Evolutionary conservation across 2,797 vertebrate species (phyloP).

Genomic region (Malacoraja senta): DNA sequence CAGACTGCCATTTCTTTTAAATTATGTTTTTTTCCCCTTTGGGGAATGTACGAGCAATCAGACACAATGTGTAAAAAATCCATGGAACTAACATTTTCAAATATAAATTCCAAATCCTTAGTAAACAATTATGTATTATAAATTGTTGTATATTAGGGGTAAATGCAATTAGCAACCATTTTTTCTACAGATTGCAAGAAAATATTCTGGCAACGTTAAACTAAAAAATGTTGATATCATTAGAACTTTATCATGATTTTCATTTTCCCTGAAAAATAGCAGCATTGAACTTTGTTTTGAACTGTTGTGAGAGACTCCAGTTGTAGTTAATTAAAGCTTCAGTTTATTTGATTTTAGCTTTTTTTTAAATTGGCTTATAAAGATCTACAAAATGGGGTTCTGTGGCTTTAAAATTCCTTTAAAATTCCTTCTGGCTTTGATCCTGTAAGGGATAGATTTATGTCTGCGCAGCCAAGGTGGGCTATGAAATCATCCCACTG

Average conservation of each 20-base stretch:
- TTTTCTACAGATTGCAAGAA: neutral
- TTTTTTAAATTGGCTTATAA: slow-evolving; percentile 34
- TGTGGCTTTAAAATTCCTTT: slow-evolving; percentile 33
- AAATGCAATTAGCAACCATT: neutral
- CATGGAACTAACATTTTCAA: slow-evolving; percentile 28
- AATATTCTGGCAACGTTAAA: neutral
- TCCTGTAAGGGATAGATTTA: slow-evolving; percentile 34
- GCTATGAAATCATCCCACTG: slow-evolving; percentile 37
- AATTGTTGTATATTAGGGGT: neutral
- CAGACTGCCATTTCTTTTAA: slow-evolving; percentile 6
- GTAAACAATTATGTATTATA: neutral
- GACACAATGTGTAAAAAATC: slow-evolving; percentile 13
- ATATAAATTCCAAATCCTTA: neutral
- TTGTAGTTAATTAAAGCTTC: slow-evolving; percentile 3
- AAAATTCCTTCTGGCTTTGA: slow-evolving; percentile 38
- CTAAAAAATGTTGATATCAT: neutral
- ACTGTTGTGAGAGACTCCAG: neutral
- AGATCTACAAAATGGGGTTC: slow-evolving; percentile 16
- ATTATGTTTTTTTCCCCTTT: neutral
- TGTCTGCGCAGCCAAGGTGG: slow-evolving; percentile 7
- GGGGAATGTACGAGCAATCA: neutral
- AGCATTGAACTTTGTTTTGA: neutral
- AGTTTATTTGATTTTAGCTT: slow-evolving; percentile 17
- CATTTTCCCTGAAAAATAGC: neutral
- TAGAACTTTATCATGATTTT: slow-evolving; percentile 1